Evolutionary conservation across 2,113 vertebrate genomes (phyloP).

Genomic region (Sarotherodon lohbergeri): DNA sequence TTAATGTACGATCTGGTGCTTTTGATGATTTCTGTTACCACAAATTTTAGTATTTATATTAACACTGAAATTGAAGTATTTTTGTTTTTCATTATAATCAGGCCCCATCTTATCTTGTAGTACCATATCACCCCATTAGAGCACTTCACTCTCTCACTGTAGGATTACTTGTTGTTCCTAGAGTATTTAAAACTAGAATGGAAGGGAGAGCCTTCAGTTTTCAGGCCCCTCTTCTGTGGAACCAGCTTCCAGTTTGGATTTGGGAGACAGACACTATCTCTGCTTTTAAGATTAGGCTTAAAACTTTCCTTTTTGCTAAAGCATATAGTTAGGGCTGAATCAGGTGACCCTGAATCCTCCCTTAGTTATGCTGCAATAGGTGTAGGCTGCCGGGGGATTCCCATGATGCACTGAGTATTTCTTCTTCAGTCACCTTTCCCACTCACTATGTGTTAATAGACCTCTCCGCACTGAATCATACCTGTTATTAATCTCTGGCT

Average conservation of each 20-base stretch:
- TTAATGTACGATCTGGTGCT: background rate
- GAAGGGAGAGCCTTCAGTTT: background rate
- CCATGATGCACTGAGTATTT: background rate
- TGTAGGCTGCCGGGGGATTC: accelerated
- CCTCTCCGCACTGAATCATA: accelerated
- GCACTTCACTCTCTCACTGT: background rate
- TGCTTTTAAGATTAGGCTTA: accelerated
- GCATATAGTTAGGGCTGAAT: accelerated
- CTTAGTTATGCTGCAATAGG: background rate
- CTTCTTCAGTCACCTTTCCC: background rate
- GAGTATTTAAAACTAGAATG: background rate
- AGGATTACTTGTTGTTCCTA: background rate
- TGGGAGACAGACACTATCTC: background rate
- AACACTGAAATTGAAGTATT: background rate
- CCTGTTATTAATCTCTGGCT: accelerated
- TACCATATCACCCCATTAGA: background rate
- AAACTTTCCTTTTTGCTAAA: accelerated
- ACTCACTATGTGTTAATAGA: background rate
- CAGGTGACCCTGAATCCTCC: background rate
- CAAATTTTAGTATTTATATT: background rate
- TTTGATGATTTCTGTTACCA: background rate
- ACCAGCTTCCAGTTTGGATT: background rate
- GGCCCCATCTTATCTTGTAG: background rate
- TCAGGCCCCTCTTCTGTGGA: accelerated
- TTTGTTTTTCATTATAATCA: background rate